A percentile compares a stretch with the other conserved stretches of the same genome.
These are phyloP conservation scores for Zoanthus gigantus DNA, from an alignment of 92 coral and sea anemone genomes.

Conservation along the genomic window DNA sequence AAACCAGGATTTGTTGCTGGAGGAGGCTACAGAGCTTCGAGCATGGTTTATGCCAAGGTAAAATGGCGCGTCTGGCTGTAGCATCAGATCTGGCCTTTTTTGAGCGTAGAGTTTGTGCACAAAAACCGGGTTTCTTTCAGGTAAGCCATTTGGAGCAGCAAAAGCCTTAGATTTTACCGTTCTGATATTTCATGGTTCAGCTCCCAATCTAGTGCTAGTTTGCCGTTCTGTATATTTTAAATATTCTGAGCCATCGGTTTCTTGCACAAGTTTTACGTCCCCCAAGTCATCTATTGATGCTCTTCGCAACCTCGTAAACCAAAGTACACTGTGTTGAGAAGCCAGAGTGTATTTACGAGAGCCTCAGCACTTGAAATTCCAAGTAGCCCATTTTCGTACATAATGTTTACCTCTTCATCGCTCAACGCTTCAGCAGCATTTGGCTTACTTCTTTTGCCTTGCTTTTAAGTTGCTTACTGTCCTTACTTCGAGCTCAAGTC, in stretches of 20 bases:
- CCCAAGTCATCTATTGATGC: not conserved
- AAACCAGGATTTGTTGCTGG: no score
- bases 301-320: not conserved
- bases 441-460: not conserved
- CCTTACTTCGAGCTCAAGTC: not conserved
- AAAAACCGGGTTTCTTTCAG: no score
- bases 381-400: constrained; percentile 25
- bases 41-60: not conserved
- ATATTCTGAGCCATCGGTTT: not conserved
- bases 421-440: not conserved
- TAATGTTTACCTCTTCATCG: not conserved
- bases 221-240: not conserved
- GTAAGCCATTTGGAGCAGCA: not conserved
- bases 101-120: not conserved
- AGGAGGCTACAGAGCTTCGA: not conserved
- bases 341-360: not conserved
- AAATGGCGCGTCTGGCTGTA: not conserved
- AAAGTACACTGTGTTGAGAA: not conserved
- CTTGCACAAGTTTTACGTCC: not conserved
- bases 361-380: not conserved
- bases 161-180: not conserved
- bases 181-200: not conserved
- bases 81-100: not conserved
- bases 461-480: not conserved
- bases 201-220: not conserved